Evolutionary conservation across 2,797 vertebrate species (phyloP), one percentile per base, ranked within the genome.

Genomic region (Psittacula echo): DNA sequence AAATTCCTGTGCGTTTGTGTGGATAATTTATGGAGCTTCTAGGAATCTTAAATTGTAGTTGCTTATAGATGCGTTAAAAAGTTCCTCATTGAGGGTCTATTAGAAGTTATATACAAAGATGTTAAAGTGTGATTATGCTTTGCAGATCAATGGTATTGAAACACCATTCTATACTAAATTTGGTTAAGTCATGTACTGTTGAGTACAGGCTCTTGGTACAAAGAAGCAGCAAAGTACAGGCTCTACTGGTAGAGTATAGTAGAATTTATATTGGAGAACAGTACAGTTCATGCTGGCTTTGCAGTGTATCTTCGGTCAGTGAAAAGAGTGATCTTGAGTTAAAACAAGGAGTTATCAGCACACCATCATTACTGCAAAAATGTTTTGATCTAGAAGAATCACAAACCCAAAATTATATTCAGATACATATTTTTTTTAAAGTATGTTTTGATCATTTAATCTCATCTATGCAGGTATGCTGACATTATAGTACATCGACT

Each of bases 401-500:
- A 47, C n/a, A 53, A 54, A 73, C 54, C 3, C 14, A 65, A 39
- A 71, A 0, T 1, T 10, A 29, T 12, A 39, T 68, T 75, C 7
- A 85, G 26, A 64, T 82, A 37, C 10, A 26, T 58, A 23, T 32
- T 21, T 67, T 51, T 41, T 27, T 37, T n/a, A 17, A 83, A 37
- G 15, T n/a, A 1, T 30, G 9, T 66, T 62, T 72, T 79, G 29
- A 73, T 90, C 58, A 11, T 92, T 61, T 64, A 34, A 66, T 86
- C 73, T 44, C 76, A 5, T 56, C 29, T 84, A 51, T 92, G 72
- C 95, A 99, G 99, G 80, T 99, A 99, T 4, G 98, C 99, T 71
- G 99, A 99, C 96, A 98, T 99, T 68, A 99, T 99, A 67, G 99
- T 99, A 13, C 99, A 99, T 91, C 98, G 99, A 13, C 97, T 99